Evolutionary conservation across 1,140 invertebrate species (phyloP), one percentile per base, ranked within the genome.

Genomic region (Cryptotermes secundus): DNA sequence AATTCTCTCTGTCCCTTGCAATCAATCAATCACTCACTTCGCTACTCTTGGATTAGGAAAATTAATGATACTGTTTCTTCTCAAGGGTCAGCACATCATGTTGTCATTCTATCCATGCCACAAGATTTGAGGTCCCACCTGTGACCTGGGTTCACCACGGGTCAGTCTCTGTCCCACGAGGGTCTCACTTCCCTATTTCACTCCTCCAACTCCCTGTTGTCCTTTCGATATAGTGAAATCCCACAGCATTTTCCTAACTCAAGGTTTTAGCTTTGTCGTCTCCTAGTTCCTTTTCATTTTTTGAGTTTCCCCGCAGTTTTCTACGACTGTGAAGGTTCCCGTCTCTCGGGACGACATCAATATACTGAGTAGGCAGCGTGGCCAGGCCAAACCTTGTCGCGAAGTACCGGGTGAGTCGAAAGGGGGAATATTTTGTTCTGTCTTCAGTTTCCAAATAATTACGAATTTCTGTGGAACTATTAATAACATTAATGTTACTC

Each of bases 251-350:
- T 72, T 72, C n/a, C 59, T 72, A 72, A 72, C 59, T 72, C 59
- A 72, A n/a, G 59, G 59, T 72, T 72, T 72, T 72, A 72, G 59
- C 26, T 72, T 72, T 72, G 59, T 72, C 59, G 59, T 72, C 59
- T 72, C 59, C 26, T 72, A 72, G 26, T 72, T 72, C 59, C 59
- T 72, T 72, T 72, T 72, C 59, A 72, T 72, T 72, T 72, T 72
- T 72, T 72, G n/a, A 31, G 26, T 72, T 72, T 72, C 59, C 59
- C 59, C n/a, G 59, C 59, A 49, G 45, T 49, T 49, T 49, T 49
- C 45, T 31, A n/a, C 59, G 26, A 31, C 59, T 72, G 26, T 31
- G 59, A 72, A 72, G n/a, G 26, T 26, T n/a, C 59, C 16, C 4
- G 1, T 31, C 59, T n/a, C 59, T 7, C 2, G 59, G 59, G 59